Conservation (phyloP, 2,888 invertebrate species). For the Leptinotarsa juncta region DNA sequence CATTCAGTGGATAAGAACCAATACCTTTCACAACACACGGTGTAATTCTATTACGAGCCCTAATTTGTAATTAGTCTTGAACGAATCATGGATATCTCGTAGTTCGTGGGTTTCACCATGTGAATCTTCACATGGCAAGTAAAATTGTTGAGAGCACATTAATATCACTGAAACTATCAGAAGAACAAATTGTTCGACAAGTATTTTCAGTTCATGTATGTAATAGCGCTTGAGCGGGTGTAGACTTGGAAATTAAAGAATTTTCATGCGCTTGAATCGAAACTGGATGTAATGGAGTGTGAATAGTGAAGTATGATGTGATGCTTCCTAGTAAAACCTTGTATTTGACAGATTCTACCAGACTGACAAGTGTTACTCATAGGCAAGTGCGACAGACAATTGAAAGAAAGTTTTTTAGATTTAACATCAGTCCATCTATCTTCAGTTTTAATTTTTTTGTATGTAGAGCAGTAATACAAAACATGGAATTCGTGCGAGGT, state of each 20-base stretch:
- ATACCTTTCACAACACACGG: neutral
- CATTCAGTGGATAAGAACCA: neutral
- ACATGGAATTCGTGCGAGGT: neutral
- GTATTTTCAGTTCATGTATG: neutral
- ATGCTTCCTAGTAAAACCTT: too few species aligned
- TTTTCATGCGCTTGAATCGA: neutral
- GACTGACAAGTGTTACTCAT: neutral
- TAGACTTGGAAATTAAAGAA: neutral
- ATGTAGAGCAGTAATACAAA: neutral
- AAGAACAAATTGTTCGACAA: neutral
- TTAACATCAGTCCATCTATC: neutral
- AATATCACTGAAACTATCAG: neutral
- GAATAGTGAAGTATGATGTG: too few species aligned
- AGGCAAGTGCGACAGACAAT: neutral
- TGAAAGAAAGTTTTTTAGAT: neutral
- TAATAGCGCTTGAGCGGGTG: neutral
- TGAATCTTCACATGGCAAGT: neutral
- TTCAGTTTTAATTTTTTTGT: neutral
- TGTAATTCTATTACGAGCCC: neutral
- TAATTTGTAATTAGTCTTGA: neutral
- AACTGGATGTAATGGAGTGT: too few species aligned
- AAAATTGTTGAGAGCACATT: neutral
- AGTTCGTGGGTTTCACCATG: neutral
- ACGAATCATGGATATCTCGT: neutral
- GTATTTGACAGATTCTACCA: neutral